A percentile compares a stretch with the other conserved stretches of the same genome.
Evolutionary conservation across 2,888 invertebrate genomes (phyloP).

Genomic region (Macrostomum cliftonense): DNA sequence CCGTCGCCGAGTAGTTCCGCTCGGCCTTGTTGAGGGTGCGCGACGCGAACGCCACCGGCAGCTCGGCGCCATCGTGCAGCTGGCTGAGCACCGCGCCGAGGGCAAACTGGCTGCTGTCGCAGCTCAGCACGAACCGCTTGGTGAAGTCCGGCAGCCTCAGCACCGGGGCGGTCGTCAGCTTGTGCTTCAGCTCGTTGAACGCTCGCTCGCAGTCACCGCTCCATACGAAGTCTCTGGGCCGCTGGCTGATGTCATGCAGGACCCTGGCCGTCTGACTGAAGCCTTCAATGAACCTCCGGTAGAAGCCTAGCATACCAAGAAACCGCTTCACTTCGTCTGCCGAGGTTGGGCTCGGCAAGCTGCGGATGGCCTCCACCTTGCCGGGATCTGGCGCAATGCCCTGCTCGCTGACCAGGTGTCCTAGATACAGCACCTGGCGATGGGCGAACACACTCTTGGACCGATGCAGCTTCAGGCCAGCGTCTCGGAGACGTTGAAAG

Average conservation of each 20-base stretch:
- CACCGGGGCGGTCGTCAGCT: too few species aligned
- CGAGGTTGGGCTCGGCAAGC: constrained; percentile 4
- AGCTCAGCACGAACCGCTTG: too few species aligned
- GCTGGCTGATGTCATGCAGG: not conserved
- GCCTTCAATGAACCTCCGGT: constrained; percentile 10
- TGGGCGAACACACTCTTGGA: constrained; percentile 12
- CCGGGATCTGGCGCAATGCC: constrained; percentile 5
- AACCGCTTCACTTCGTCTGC: constrained; percentile 2
- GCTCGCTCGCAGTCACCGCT: too few species aligned
- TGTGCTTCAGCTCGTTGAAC: too few species aligned
- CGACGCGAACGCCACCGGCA: too few species aligned
- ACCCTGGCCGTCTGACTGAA: constrained; percentile 2
- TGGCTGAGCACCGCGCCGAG: too few species aligned
- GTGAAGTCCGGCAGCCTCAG: too few species aligned
- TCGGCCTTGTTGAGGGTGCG: too few species aligned
- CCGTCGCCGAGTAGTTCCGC: too few species aligned
- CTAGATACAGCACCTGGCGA: constrained; percentile 14
- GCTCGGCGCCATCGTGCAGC: too few species aligned
- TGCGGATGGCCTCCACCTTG: not conserved
- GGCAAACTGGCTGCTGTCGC: too few species aligned
- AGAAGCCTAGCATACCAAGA: constrained; percentile 7
- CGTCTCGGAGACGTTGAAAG: constrained; percentile 6
- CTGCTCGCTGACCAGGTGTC: constrained; percentile 7
- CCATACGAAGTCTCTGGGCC: too few species aligned
- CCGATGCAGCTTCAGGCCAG: constrained; percentile 10